Evolutionary conservation across 2,888 invertebrate genomes (phyloP), one percentile per base, ranked within the genome.

Genomic region (Falcaria lacertinaria): DNA sequence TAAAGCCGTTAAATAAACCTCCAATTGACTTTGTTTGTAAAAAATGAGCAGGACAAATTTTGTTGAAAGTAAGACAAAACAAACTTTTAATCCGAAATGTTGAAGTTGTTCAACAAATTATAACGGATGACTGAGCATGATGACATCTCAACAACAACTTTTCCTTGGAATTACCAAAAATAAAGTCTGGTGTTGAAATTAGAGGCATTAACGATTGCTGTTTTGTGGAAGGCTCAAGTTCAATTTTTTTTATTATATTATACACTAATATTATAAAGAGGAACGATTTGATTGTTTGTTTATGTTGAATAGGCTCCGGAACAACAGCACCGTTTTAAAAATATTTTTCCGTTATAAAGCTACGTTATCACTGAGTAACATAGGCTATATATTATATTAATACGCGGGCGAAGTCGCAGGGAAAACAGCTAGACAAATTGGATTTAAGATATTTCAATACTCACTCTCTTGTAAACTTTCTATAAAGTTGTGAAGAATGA

Each of bases 51-150:
- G 7, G 14, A 15, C 22, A 25, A 37, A 14, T 37, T n/a, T n/a
- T n/a, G n/a, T n/a, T n/a, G 19, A 6, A 36, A 36, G 15, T 14
- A 7, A 15, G 36, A 37, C 37, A 37, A 14, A 37, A 37, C 25
- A 37, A 25, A 37, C 37, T 37, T 37, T 36, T 37, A 25, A 25
- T 37, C 15, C 22, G 11, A 16, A 11, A 37, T 11, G 15, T n/a
- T 17, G 35, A 35, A 35, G 35, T 37, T 37, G 37, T 25, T 22
- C 22, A 37, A 37, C 37, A 37, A 37, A 37, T 37, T 37, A 37
- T 22, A 14, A 22, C 37, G 22, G 25, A 37, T 37, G 37, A 37
- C 37, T 37, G 37, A 37, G 22, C 37, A n/a, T 11, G 37, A 14
- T 37, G 37, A 37, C 37, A 37, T 37, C 37, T 25, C 37, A 22